These are phyloP conservation scores for Girardinus metallicus DNA, from an alignment of 2,797 vertebrate genomes.

Conservation along the genomic window DNA sequence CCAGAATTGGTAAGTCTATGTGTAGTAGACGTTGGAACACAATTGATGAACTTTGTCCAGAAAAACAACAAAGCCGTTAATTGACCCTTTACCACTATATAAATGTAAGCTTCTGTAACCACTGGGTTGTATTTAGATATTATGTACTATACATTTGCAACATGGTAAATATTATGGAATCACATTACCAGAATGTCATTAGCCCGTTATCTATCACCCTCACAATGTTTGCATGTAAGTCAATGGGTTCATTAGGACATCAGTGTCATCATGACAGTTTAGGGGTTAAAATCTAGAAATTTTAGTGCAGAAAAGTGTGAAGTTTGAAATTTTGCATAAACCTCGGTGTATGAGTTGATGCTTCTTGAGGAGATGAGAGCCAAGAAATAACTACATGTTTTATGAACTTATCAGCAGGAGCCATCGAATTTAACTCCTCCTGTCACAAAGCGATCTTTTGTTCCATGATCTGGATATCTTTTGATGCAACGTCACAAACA, in stretches of 20 bases:
- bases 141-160: neutral
- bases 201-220: too few relatives aligned
- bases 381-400: neutral
- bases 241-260: too few relatives aligned
- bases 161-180: neutral
- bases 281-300: neutral
- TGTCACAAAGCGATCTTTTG: neutral
- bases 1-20: neutral
- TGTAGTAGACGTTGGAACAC: neutral
- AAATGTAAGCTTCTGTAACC: neutral
- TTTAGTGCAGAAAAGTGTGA: neutral
- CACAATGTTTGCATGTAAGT: too few relatives aligned
- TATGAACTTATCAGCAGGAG: neutral
- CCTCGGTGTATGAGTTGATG: neutral
- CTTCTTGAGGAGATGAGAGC: neutral
- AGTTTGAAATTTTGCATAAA: neutral
- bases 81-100: neutral
- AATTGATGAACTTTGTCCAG: neutral
- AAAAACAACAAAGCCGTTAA: neutral
- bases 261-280: too few relatives aligned
- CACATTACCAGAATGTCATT: neutral
- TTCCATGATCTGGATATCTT: neutral
- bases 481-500: neutral
- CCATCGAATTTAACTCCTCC: neutral
- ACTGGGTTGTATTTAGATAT: neutral